Evolutionary conservation across 1,140 invertebrate genomes (phyloP).

Genomic region (Dendroctonus valens): DNA sequence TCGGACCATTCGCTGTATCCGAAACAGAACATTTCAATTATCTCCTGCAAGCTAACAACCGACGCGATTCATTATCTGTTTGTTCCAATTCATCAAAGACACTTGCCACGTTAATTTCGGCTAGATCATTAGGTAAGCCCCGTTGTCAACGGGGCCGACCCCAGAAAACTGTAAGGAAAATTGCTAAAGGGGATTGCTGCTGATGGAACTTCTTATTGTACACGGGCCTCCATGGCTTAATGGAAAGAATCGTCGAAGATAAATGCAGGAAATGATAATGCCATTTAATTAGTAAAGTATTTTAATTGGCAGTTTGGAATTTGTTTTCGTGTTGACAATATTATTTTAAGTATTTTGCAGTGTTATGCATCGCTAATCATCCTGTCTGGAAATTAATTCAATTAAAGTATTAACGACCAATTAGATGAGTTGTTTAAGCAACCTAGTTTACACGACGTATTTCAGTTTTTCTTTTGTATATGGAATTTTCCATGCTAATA

Average conservation of each 20-base stretch:
- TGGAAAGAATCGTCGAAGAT: constrained; percentile 11
- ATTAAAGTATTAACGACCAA: too few species aligned
- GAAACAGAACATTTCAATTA: constrained; percentile 14
- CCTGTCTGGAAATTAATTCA: too few species aligned
- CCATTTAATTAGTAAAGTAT: too few species aligned
- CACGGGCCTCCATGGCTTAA: constrained; percentile 22
- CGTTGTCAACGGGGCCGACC: constrained; percentile 23
- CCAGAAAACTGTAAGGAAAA: constrained; percentile 19
- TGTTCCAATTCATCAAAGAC: constrained; percentile 33
- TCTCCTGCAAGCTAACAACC: constrained; percentile 1
- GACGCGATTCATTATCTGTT: constrained; percentile 18
- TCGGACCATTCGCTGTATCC: neutral
- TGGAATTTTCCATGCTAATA: too few species aligned
- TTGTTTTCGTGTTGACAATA: too few species aligned
- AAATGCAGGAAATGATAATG: too few species aligned
- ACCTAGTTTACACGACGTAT: too few species aligned
- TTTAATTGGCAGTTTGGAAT: too few species aligned
- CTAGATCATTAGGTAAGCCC: constrained; percentile 32
- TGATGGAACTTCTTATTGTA: constrained; percentile 24
- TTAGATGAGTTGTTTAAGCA: too few species aligned
- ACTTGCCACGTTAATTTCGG: constrained; percentile 26
- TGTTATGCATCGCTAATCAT: too few species aligned
- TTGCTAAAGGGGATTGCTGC: constrained; percentile 27
- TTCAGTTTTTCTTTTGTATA: too few species aligned
- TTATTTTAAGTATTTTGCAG: too few species aligned